Evolutionary conservation across 2,888 invertebrate genomes (phyloP), one percentile per base, ranked within the genome.

Genomic region (Sphaerophoria taeniata): DNA sequence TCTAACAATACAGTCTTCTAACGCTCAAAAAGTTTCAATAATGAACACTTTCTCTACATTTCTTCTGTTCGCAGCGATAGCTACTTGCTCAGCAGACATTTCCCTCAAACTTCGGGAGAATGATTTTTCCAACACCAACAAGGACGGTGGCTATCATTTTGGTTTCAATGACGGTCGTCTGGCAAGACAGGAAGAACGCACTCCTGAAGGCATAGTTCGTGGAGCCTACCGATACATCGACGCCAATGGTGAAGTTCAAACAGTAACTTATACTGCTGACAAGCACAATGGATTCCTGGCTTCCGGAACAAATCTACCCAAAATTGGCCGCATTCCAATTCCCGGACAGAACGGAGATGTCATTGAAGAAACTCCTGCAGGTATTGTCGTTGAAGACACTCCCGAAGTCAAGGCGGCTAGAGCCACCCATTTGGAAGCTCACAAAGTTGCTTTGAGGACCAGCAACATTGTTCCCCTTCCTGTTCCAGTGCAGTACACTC

Each of bases 161-260:
- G 85, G 85, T 11, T 85, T 75, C 53, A 87, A 85, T 55, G 78
- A 74, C 31, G 87, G 85, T 2, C 74, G 43, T 11, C 14, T 45
- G 1, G 77, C 85, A 2, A 60, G 72, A 0, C 85, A 87, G 31
- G 87, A 87, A 47, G 53, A 72, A 33, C 71, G 81, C 6, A 47
- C 87, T 1, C 14, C 74, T 1, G 89, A 89, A 58, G 90, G 90
- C 60, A 84, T 89, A 49, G 88, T 89, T 14, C 88, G 89, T 65
- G 90, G 90, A 60, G 89, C 89, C 6, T 92, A 91, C 87, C 89
- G 89, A 49, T 92, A 91, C 88, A 87, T 92, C 16, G 91, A 92
- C 87, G 89, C 89, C 58, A 51, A 90, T 82, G 89, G 89, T 9
- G 77, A 89, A 60, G 82, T 89, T n/a, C 89, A 90, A 87, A 86